Percentiles rank a stretch among this genome's conserved stretches.
Evolutionary conservation across 2,113 vertebrate genomes (phyloP).

Genomic region (Poicephalus meyeri): DNA sequence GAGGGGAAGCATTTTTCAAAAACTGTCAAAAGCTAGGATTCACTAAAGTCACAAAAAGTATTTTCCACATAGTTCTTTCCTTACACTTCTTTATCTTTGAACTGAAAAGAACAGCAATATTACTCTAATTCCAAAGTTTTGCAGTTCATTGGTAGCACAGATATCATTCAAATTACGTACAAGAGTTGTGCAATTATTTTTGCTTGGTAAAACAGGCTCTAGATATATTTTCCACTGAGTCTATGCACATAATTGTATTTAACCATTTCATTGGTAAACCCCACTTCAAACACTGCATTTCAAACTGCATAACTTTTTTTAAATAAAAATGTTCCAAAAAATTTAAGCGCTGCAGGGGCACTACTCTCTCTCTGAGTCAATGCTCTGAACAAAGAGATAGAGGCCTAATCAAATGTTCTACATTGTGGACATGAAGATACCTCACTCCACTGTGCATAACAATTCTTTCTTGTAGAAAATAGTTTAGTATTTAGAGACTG

Average conservation of each 20-base stretch:
- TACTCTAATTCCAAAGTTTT: background rate
- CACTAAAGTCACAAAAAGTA: background rate
- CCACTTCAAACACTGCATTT: background rate
- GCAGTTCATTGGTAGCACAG: background rate
- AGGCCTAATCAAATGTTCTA: background rate
- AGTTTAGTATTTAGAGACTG: background rate
- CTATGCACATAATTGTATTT: background rate
- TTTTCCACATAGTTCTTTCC: background rate
- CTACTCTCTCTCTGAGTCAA: background rate
- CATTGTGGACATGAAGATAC: background rate
- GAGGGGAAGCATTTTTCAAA: conserved; percentile 6
- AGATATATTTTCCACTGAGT: background rate
- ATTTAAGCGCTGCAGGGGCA: background rate
- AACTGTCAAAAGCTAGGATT: conserved; percentile 2
- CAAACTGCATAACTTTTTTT: background rate
- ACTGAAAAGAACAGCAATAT: background rate
- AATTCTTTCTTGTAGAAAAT: background rate
- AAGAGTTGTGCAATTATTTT: background rate
- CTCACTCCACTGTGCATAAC: background rate
- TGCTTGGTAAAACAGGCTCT: background rate
- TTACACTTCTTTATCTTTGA: conserved; percentile 27
- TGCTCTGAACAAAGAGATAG: background rate
- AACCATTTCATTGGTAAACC: background rate
- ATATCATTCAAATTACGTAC: conserved; percentile 10
- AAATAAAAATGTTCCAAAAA: background rate